Evolutionary conservation across 2,888 invertebrate species (phyloP).

Genomic region (Molorchus minor): DNA sequence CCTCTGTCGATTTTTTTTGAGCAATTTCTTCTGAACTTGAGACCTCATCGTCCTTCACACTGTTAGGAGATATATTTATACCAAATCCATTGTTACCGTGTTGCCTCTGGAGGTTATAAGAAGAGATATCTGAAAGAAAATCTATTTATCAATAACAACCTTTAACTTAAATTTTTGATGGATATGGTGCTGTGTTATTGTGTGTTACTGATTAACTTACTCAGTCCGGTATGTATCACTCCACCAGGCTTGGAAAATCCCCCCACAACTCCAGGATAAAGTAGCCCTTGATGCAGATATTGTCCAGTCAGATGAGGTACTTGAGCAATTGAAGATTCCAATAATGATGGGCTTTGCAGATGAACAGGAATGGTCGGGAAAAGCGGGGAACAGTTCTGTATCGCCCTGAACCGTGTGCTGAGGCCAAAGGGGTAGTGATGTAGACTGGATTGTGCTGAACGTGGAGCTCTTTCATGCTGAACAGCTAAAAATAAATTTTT

Average conservation of each 20-base stretch:
- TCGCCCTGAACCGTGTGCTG: conserved; percentile 51
- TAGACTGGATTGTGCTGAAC: conserved; percentile 63
- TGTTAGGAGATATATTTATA: conserved; percentile 32
- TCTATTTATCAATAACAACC: neutral
- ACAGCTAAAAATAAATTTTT: conserved; percentile 72
- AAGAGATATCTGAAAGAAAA: conserved; percentile 36
- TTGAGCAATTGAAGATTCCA: conserved; percentile 41
- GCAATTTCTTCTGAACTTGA: conserved; percentile 77
- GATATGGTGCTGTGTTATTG: neutral
- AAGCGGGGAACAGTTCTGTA: conserved; percentile 53
- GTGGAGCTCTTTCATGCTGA: conserved; percentile 88
- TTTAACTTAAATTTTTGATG: neutral
- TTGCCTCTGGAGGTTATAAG: conserved; percentile 35
- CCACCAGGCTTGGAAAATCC: conserved; percentile 59
- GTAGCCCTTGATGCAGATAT: conserved; percentile 58
- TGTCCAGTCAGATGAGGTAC: conserved; percentile 43
- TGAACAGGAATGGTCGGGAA: conserved; percentile 56
- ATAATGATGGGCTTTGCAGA: conserved; percentile 48
- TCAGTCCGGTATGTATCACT: conserved; percentile 37
- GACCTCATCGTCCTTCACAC: conserved; percentile 76
- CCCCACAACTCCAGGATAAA: conserved; percentile 58
- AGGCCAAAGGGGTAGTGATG: conserved; percentile 56
- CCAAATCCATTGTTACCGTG: conserved; percentile 18
- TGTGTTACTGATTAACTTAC: conserved; percentile 34
- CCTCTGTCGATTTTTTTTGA: conserved; percentile 44